Base-by-base conservation (phyloP, 1,140 invertebrate genomes). In the Lycorma delicatula region DNA sequence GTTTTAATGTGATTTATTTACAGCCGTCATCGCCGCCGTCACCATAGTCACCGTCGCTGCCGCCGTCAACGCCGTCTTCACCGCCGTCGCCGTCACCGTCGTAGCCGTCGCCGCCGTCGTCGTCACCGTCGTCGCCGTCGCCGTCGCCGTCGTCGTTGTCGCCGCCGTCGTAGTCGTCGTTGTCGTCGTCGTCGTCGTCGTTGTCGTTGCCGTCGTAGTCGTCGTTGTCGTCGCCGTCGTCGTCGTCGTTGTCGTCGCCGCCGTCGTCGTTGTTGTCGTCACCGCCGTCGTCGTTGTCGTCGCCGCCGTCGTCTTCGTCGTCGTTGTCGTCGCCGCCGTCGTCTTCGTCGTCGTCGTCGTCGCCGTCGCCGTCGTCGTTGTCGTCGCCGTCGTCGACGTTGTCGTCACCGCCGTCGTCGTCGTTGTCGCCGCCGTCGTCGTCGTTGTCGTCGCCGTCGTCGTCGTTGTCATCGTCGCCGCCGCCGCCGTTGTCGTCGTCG, bases 81-180 rank as follows among this genome's bases (percentile, higher is more conserved):
- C 26, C 23, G 22, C 16, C 46, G 22, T 23, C 49, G 28, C 25
- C 49, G 28, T 51, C 49, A 23, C 16, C 28, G 23, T 13, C 34
- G 16, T 34, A 13, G 16, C 6, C 25, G 28, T 9, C 25, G 25
- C 5, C 28, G 49, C 6, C 25, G 13, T 7, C 28, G 7, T 51
- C 13, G 25, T 28, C 13, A 13, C 20, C 16, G 49, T 51, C 22
- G 25, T 31, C 13, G 49, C 13, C 13, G 49, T 51, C 22, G 25
- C 13, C 28, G 25, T 31, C 49, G 25, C n/a, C 49, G 28, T 51
- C 16, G 28, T 51, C 13, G 49, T 46, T 16, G 16, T 46, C 41
- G 41, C 18, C 41, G 16, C 18, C 41, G 41, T 46, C 41, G 41
- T 46, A 46, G 41, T 46, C 41, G 41, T 46, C 18, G 41, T 46